Conservation (phyloP, 2,113 vertebrate genomes). For the Coreoperca whiteheadi region DNA sequence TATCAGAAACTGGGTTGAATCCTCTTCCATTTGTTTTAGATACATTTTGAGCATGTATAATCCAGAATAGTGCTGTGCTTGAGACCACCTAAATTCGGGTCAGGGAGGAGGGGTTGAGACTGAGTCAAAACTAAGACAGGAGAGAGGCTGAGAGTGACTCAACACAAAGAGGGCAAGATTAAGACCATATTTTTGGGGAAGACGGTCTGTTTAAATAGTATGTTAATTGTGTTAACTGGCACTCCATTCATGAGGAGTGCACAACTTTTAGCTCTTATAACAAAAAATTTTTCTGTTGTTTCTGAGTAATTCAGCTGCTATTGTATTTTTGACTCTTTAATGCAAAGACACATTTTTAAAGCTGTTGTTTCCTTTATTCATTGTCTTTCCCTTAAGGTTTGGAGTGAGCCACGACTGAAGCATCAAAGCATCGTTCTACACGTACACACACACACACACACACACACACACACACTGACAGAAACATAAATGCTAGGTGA, state of each 20-base stretch:
- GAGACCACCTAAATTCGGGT: not conserved
- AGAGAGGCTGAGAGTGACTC: not conserved
- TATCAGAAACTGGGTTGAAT: slow-evolving; percentile 8
- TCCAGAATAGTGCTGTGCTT: not conserved
- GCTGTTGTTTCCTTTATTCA: slow-evolving; percentile 8
- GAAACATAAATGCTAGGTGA: not conserved
- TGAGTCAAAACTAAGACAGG: not conserved
- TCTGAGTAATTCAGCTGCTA: not conserved
- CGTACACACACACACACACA: not conserved
- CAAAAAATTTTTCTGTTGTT: not conserved
- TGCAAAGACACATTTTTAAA: not conserved
- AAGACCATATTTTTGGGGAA: too few species aligned
- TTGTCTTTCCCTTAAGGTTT: not conserved
- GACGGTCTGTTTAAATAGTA: too few species aligned
- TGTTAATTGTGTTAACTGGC: not conserved
- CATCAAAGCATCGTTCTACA: slow-evolving; percentile 11
- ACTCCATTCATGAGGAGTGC: not conserved
- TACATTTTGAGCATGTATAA: not conserved
- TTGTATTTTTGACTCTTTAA: not conserved
- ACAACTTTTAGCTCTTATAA: not conserved
- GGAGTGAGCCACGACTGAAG: not conserved
- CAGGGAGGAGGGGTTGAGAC: not conserved
- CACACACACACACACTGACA: not conserved
- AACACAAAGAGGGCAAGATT: not conserved
- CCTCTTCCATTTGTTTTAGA: not conserved